phyloP scores from a whole-genome alignment of 2,888 invertebrate genomes.

The Ophonus ardosiacus region DNA sequence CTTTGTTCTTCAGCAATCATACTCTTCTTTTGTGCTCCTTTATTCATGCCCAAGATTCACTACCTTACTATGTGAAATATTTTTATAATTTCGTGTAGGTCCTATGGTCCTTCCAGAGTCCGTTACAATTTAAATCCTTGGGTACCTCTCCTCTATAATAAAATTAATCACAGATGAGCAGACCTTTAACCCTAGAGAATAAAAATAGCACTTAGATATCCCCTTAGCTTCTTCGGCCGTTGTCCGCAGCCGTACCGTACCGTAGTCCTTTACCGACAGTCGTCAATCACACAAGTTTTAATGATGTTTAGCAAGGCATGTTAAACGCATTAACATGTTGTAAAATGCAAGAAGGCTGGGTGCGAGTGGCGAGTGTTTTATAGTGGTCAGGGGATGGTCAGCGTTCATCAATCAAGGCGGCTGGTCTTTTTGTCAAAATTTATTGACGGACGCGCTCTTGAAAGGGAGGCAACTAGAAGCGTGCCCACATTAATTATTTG shows the following conservation, averaged over 20 bases:
- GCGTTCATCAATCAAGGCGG: constrained; percentile 73
- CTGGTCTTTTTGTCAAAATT: constrained; percentile 59
- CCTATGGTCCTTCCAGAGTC: constrained; percentile 4
- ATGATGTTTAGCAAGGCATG: constrained; percentile 42
- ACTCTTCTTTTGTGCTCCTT: too few species aligned
- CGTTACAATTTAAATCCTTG: constrained; percentile 53
- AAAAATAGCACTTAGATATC: constrained; percentile 47
- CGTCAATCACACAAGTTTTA: constrained; percentile 52
- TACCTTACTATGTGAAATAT: background rate
- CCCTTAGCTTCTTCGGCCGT: constrained; percentile 17
- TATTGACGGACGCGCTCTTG: constrained; percentile 58
- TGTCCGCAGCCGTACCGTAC: background rate
- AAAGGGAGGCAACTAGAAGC: constrained; percentile 48
- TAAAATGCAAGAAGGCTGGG: constrained; percentile 44
- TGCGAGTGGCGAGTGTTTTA: constrained; percentile 68
- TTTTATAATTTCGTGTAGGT: background rate
- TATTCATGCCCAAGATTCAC: too few species aligned
- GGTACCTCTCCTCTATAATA: constrained; percentile 19
- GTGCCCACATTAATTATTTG: constrained; percentile 57
- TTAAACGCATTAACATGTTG: constrained; percentile 59
- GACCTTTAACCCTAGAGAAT: constrained; percentile 43
- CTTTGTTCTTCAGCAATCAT: too few species aligned
- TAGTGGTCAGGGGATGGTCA: constrained; percentile 72
- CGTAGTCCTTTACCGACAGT: constrained; percentile 21
- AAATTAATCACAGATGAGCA: constrained; percentile 59